Base-by-base conservation (phyloP, 1,140 invertebrate genomes). In the Formica selysi region DNA sequence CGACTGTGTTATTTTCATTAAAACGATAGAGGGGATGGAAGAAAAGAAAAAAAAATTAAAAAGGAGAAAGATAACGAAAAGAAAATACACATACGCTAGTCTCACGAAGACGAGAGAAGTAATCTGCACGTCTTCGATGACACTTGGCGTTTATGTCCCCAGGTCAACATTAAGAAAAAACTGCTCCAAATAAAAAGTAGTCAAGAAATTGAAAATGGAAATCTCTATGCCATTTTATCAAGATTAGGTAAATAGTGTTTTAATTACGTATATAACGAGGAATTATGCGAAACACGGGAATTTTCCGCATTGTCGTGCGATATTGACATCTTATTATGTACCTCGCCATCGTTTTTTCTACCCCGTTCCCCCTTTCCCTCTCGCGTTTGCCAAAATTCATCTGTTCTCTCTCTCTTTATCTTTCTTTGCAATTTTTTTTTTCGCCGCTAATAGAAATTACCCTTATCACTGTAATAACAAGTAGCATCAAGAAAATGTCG, bases 381-480 rank as follows among this genome's bases (percentile, higher is more conserved):
- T 51, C 4, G 16, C 10, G 4, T 51, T 51, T 51, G 16, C 4
- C 16, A 51, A 19, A 51, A 19, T 51, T 51, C 16, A 32, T 51
- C 48, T 3, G 0, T 51, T 51, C 48, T 51, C 48, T 51, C 16
- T 51, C 44, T 51, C 5, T 51, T 4, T 51, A 4, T 51, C 16
- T 19, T 3, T 19, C 3, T 51, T 51, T 1, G 48, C 10, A 51
- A 51, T 51, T 51, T 51, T 51, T 44, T 44, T 51, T 51, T 51
- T 51, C 16, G 48, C 16, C 48, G 16, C 48, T 51, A 51, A 19
- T 51, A 51, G 13, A 51, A 51, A 51, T 51, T 51, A 51, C 5
- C 48, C 76, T 36, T 59, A 80, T 86, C 13, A 79, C 13, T 48
- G 78, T 59, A 10, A 68, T 76, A 89, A 88, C 68, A 57, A 79